Evolutionary conservation across 2,888 invertebrate genomes (phyloP), one percentile per base, ranked within the genome.

Genomic region (Cetonia aurata): DNA sequence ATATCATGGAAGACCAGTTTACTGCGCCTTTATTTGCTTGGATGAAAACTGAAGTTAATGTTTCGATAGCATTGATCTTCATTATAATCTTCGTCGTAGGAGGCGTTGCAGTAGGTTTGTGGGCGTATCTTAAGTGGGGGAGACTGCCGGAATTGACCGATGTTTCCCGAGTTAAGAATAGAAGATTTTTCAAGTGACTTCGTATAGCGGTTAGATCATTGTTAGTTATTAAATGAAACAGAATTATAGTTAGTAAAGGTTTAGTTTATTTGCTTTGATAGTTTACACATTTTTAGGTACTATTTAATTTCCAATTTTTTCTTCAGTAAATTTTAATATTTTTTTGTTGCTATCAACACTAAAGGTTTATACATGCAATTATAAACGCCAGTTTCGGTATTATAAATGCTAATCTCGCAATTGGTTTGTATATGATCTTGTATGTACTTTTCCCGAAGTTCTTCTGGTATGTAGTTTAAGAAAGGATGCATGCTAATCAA

Each of bases 1-100:
- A 87, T 79, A 80, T 88, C 67, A 87, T 87, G 86, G 87, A 88
- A 76, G 88, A 88, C 78, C 77, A 83, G 67, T 74, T 87, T 19
- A 87, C 88, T 0, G 81, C 80, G 46, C 85, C 86, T 4, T 75
- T 88, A 55, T 88, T 88, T 76, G 84, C 84, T 12, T 83, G 84
- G 82, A 78, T 88, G 74, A 82, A 84, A 55, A 85, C 79, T 65
- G 87, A 88, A 74, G 75, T 56, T 4, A 77, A 79, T 53, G 84
- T 86, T 62, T 69, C 78, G 13, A 70, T 77, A 31, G 81, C 79
- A 15, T 72, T 86, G 13, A 75, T 83, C 60, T 67, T 75, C 13
- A 56, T 56, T 13, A 37, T 56, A 15, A 9, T 56, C 1, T 33
- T 56, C 9, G 60, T 60, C 31, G 31, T 60, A 31, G 31, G 46